Conservation (phyloP, 2,888 invertebrate genomes). For the Agonum fuliginosum region DNA sequence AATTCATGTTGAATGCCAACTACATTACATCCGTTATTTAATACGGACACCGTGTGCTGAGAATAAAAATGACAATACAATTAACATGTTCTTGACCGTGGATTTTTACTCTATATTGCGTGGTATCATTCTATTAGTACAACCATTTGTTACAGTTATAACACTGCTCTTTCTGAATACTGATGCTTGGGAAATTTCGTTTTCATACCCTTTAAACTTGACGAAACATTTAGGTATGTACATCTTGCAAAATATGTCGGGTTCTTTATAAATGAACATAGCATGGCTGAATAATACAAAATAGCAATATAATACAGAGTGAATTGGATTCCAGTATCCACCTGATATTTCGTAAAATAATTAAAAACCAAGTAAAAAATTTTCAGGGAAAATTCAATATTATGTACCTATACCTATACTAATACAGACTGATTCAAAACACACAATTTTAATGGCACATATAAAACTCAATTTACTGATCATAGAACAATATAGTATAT, state of each 20-base stretch:
- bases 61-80: slow-evolving; percentile 46
- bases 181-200: background rate
- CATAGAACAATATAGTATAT: no score
- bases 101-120: slow-evolving; percentile 37
- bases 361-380: no score
- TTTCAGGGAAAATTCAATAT: no score
- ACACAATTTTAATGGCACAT: no score
- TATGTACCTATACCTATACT: no score
- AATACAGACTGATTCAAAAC: no score
- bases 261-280: no score
- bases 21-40: slow-evolving; percentile 22
- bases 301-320: no score
- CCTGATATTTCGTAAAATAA: no score
- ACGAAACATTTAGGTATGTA: background rate
- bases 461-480: no score
- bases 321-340: no score
- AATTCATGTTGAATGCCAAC: background rate
- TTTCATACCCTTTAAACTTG: background rate
- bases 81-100: slow-evolving; percentile 47
- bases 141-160: slow-evolving; percentile 5
- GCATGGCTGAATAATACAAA: no score
- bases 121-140: slow-evolving; percentile 25
- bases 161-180: background rate
- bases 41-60: slow-evolving; percentile 10
- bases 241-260: background rate